These are phyloP conservation scores for Argyresthia goedartella DNA, from an alignment of 2,888 invertebrate genomes.

Conservation along the genomic window DNA sequence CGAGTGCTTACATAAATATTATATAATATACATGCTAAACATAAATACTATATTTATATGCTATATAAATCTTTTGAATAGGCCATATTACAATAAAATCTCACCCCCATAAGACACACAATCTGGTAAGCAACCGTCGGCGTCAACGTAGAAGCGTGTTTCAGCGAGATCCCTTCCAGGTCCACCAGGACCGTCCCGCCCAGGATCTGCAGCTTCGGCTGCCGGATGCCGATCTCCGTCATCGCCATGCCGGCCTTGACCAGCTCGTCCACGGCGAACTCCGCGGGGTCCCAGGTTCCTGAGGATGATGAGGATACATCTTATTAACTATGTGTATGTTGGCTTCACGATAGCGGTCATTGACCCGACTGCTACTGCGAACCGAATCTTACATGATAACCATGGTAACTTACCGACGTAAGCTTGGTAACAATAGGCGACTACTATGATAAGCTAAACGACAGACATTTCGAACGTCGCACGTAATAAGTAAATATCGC, in stretches of 20 bases:
- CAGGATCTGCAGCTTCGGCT: constrained; percentile 48
- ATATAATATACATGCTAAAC: too few relatives aligned
- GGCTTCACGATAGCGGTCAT: too few relatives aligned
- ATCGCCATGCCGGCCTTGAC: constrained; percentile 38
- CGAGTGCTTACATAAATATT: too few relatives aligned
- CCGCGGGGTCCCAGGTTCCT: constrained; percentile 52
- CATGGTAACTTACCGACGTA: too few relatives aligned
- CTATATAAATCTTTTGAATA: too few relatives aligned
- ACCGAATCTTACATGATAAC: too few relatives aligned
- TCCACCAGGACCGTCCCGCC: constrained; percentile 46
- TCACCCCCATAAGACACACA: constrained; percentile 47
- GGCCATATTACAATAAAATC: constrained; percentile 7
- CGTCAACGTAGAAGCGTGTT: constrained; percentile 42
- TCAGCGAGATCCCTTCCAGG: constrained; percentile 37
- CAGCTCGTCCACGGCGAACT: constrained; percentile 45
- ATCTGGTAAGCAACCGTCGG: constrained; percentile 55
- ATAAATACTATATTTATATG: too few relatives aligned
- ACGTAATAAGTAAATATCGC: too few relatives aligned
- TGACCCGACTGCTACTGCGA: too few relatives aligned
- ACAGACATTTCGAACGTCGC: too few relatives aligned
- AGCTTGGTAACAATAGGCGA: too few relatives aligned
- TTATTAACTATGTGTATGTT: not conserved
- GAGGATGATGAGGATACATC: constrained; percentile 5
- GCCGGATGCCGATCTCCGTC: constrained; percentile 39
- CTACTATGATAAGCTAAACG: too few relatives aligned